Conservation (phyloP, 2,113 vertebrate genomes). For the Gavia stellata region DNA sequence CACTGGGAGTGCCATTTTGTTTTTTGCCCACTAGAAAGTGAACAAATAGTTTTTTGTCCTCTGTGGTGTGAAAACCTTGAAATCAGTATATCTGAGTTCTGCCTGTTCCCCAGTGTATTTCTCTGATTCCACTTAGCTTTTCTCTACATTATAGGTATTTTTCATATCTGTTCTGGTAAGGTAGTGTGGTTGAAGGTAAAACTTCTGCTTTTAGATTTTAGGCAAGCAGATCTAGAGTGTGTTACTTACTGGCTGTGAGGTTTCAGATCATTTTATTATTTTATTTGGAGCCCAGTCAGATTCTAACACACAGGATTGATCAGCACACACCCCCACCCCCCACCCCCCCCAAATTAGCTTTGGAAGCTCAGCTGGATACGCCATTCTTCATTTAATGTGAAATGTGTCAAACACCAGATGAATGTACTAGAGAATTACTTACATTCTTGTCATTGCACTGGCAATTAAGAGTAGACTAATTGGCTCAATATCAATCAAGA, state of each 20-base stretch:
- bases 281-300: neutral
- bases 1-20: neutral
- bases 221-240: neutral
- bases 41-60: neutral
- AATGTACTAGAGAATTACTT: neutral
- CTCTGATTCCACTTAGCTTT: neutral
- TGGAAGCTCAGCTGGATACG: neutral
- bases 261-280: neutral
- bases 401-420: neutral
- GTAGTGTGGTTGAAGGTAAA: neutral
- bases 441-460: neutral
- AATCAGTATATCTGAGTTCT: neutral
- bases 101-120: neutral
- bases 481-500: neutral
- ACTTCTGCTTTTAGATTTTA: neutral
- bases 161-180: neutral
- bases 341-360: neutral
- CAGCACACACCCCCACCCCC: no score
- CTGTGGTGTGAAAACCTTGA: neutral
- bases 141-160: neutral
- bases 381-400: neutral
- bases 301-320: neutral
- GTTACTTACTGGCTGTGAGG: neutral
- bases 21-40: neutral
- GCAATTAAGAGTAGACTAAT: neutral